Evolutionary conservation across 92 coral and sea anemone species (phyloP).

Genomic region (Porites lobata): DNA sequence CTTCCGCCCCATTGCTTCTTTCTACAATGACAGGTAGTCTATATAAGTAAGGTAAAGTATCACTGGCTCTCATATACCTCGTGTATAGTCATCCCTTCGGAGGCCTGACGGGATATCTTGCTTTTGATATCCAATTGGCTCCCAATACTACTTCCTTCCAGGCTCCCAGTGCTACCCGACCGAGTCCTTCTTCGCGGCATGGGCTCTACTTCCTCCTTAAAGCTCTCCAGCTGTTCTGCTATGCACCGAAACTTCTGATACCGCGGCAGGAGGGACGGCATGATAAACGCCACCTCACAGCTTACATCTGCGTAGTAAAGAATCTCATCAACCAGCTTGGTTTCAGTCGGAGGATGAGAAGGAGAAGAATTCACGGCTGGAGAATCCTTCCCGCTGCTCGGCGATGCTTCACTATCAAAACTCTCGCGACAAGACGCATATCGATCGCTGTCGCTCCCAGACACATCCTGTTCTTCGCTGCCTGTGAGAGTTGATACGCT

Average conservation of each 20-base stretch:
- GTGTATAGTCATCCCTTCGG: conserved; percentile 73
- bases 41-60: no score
- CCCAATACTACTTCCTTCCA: conserved; percentile 73
- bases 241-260: conserved; percentile 78
- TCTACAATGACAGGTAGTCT: no score
- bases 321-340: conserved; percentile 78
- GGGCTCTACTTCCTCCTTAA: conserved; percentile 72
- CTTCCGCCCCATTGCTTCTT: no score
- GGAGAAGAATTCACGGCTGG: conserved; percentile 37
- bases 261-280: conserved; percentile 91
- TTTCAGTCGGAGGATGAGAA: conserved; percentile 11
- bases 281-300: conserved; percentile 95
- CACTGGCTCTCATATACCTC: conserved; percentile 31
- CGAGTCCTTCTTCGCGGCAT: conserved; percentile 67
- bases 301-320: conserved; percentile 92
- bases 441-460: conserved; percentile 46
- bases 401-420: conserved; percentile 63
- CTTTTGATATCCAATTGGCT: conserved; percentile 70
- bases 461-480: conserved; percentile 60
- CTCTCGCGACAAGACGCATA: conserved; percentile 61
- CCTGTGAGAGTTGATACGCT: conserved; percentile 82
- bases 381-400: conserved; percentile 39
- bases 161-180: conserved; percentile 87
- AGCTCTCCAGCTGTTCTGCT: conserved; percentile 64
- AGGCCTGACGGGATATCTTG: conserved; percentile 71